Conservation (phyloP, 30 jellyfish, hydroid and myxozoan species). For the Sanderia malayensis region DNA sequence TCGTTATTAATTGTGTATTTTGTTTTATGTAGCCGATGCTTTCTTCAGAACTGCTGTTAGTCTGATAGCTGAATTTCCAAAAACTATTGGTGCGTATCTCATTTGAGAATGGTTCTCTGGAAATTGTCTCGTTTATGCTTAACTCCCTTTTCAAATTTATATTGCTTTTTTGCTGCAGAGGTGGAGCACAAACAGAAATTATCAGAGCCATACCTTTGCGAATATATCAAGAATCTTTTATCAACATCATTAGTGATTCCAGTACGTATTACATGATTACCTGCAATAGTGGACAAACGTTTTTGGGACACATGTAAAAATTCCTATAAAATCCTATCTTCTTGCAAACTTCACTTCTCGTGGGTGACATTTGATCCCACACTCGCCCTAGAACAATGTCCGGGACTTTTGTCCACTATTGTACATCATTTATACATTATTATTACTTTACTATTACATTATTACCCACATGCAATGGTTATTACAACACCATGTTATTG, state of each 20-base stretch:
- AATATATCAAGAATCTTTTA: constrained; percentile 66
- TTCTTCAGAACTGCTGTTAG: constrained; percentile 90
- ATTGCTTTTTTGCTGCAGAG: constrained; percentile 33
- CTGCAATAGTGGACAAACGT: no score
- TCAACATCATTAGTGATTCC: constrained; percentile 84
- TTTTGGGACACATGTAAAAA: no score
- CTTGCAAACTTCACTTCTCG: no score
- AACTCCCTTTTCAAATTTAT: neutral
- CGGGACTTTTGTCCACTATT: no score
- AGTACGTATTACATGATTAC: constrained; percentile 45
- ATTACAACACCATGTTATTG: no score
- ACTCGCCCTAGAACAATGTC: no score
- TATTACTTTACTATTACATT: no score
- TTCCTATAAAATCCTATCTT: no score
- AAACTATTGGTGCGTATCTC: constrained; percentile 77
- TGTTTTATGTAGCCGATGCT: constrained; percentile 67
- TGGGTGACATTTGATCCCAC: no score
- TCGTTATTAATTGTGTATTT: neutral
- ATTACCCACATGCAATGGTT: no score
- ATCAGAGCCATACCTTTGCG: constrained; percentile 83
- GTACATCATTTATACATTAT: no score
- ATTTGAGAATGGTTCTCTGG: neutral
- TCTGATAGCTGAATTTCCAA: constrained; percentile 80
- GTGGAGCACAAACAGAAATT: constrained; percentile 70
- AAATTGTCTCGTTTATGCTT: neutral